These are phyloP conservation scores for Poeciliopsis paucimaculata DNA, from an alignment of 2,797 vertebrate genomes.

Conservation along the genomic window DNA sequence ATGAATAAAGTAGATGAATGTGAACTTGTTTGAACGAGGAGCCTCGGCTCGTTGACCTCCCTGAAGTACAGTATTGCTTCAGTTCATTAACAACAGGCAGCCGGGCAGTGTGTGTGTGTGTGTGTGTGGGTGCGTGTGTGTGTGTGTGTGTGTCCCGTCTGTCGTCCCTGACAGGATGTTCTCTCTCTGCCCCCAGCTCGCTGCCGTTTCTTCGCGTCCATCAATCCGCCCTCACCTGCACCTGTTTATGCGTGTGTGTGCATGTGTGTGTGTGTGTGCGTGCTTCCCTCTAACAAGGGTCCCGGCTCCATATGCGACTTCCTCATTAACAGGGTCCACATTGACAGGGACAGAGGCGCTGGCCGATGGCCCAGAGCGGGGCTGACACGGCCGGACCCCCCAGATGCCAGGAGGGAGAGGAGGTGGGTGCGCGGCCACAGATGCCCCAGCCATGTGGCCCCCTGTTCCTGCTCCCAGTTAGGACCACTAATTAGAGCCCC, in stretches of 20 bases:
- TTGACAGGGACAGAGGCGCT: constrained; percentile 78
- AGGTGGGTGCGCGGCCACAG: constrained; percentile 58
- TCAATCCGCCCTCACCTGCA: constrained; percentile 68
- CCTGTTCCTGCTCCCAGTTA: constrained; percentile 73
- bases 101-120: constrained; percentile 46
- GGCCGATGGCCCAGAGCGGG: constrained; percentile 73
- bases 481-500: constrained; percentile 77
- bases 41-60: constrained; percentile 61
- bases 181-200: constrained; percentile 63
- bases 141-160: constrained; percentile 57
- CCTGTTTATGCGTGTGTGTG: constrained; percentile 54
- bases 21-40: constrained; percentile 52
- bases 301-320: constrained; percentile 82
- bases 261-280: constrained; percentile 28
- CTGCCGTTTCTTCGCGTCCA: constrained; percentile 49
- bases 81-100: constrained; percentile 52
- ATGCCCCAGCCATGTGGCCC: constrained; percentile 79
- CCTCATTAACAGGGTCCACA: constrained; percentile 80
- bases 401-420: constrained; percentile 60
- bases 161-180: constrained; percentile 76
- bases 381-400: constrained; percentile 70
- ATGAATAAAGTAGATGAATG: constrained; percentile 10
- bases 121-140: constrained; percentile 18
- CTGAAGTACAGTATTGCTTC: constrained; percentile 52
- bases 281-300: constrained; percentile 77